Evolutionary conservation across 2,888 invertebrate species (phyloP).

Genomic region (Caenorhabditis japonica): DNA sequence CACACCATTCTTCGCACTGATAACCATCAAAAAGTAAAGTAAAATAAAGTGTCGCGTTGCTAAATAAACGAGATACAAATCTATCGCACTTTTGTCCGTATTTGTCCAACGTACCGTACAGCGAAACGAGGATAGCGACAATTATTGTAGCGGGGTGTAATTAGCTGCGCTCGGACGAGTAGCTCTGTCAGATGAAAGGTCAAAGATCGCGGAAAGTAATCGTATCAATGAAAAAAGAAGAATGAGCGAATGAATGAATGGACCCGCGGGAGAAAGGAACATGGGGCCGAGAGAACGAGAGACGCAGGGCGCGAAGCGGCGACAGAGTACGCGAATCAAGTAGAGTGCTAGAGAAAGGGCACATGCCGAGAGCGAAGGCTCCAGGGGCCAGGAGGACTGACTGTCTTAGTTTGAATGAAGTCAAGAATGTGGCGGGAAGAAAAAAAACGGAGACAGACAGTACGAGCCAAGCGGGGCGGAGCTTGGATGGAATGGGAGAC

Average conservation of each 20-base stretch:
- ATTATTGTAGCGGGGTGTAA: constrained; percentile 3
- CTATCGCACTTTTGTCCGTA: constrained; percentile 24
- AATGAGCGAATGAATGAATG: constrained; percentile 1
- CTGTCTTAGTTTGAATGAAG: no score
- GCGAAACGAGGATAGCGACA: neutral
- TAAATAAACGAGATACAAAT: constrained; percentile 29
- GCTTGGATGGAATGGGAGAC: neutral
- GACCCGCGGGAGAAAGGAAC: constrained; percentile 5
- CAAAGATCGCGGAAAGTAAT: neutral
- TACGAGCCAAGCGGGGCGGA: neutral
- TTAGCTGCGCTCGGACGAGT: constrained; percentile 36
- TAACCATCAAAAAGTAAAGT: constrained; percentile 22
- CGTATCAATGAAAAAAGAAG: constrained; percentile 3
- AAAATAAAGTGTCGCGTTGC: neutral
- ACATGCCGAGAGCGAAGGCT: neutral
- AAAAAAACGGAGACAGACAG: neutral
- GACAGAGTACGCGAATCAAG: neutral
- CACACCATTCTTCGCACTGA: constrained; percentile 27
- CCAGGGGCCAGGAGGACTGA: no score
- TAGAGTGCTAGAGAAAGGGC: constrained; percentile 22
- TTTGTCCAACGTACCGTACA: constrained; percentile 3
- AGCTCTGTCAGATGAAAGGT: neutral
- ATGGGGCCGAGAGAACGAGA: constrained; percentile 1
- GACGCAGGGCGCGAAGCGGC: constrained; percentile 1
- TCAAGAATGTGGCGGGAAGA: no score